Conservation (phyloP, 2,113 vertebrate species). For the Axis porcinus region DNA sequence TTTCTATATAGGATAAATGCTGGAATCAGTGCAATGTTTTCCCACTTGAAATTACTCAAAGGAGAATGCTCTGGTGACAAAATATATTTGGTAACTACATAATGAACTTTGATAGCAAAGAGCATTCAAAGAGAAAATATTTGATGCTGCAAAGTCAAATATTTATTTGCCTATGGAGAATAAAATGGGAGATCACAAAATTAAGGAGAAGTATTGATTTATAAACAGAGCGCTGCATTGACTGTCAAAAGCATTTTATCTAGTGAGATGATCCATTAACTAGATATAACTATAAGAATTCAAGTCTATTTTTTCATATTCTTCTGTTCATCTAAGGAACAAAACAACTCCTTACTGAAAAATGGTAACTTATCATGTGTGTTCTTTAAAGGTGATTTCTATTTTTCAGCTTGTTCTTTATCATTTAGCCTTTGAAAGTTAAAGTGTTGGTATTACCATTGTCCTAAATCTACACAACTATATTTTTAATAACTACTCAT, state of each 20-base stretch:
- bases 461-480: neutral
- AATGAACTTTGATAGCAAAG: slow-evolving; percentile 58
- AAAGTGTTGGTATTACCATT: neutral
- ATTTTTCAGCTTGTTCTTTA: neutral
- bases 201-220: slow-evolving; percentile 37
- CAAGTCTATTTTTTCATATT: neutral
- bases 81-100: slow-evolving; percentile 56
- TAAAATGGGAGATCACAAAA: slow-evolving; percentile 57
- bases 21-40: slow-evolving; percentile 73
- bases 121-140: slow-evolving; percentile 30
- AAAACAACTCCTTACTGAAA: neutral
- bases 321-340: neutral
- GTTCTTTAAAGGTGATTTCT: neutral
- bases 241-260: slow-evolving; percentile 54
- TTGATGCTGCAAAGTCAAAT: slow-evolving; percentile 40
- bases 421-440: neutral
- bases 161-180: slow-evolving; percentile 14
- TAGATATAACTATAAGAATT: neutral
- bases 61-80: slow-evolving; percentile 58
- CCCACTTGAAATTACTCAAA: slow-evolving; percentile 58
- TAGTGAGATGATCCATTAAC: slow-evolving; percentile 13
- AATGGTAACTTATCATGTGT: neutral
- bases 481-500: neutral
- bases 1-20: slow-evolving; percentile 66
- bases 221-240: slow-evolving; percentile 1